Base-by-base conservation (phyloP, 92 coral and sea anemone species). In the Virgularia gustaviana region DNA sequence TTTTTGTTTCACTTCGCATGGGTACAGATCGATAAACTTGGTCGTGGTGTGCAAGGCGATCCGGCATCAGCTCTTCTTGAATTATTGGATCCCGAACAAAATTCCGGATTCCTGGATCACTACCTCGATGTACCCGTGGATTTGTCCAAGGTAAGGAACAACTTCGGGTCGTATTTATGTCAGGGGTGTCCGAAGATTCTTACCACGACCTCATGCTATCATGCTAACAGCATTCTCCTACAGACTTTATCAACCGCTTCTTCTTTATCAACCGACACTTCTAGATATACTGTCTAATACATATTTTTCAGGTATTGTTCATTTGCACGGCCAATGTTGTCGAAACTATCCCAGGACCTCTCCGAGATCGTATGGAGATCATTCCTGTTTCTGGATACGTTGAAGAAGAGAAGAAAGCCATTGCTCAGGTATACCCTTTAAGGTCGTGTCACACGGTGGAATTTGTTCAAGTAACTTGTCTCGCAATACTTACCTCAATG, bases 21-120 rank as follows among this genome's bases (percentile, higher is more conserved):
- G n/a, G n/a, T 45, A 23, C 71, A 90, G 97, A 94, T 90, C 60
- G 98, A 92, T 57, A 92, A 92, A 85, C 77, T 92, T 55, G 98
- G 98, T 11, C 98, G 98, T 35, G 98, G 98, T 73, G 90, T 92
- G 0, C 98, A 92, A 22, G 98, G 98, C 15, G 98, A 92, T 34
- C 96, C 98, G 9, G 98, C 98, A 0, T 92, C 98, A 2, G 98
- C 98, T 20, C 81, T 92, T 16, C 79, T 92, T 23, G 98, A 92
- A 43, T 78, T 92, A 54, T 83, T 92, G 34, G 98, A 92, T 56
- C 98, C 98, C 34, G 98, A 92, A 76, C 98, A 92, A 78, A 92
- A 92, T 43, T 63, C 90, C 3, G 98, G 98, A 41, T 92, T 92
- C 87, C 66, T 92, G 63, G 98, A 92, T 64, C 98, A 92, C 63